Evolutionary conservation across 2,113 vertebrate species (phyloP), one percentile per base, ranked within the genome.

Genomic region (Echinops telfairi): DNA sequence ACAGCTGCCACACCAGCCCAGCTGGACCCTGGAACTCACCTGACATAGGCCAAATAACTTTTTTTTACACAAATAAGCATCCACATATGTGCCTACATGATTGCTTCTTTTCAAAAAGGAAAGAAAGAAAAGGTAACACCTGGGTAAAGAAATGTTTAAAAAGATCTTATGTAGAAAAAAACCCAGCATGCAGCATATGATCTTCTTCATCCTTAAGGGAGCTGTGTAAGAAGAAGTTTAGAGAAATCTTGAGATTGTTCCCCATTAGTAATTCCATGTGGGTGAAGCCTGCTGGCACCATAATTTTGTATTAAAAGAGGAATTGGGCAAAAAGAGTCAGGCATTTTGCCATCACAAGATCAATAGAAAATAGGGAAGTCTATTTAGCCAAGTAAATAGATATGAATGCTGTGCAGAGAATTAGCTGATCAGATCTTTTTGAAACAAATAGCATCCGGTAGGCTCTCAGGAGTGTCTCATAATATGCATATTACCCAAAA

Each of bases 1-100:
- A 89, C 89, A 94, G 81, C 91, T 94, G 80, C 94, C 89, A 95
- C 73, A 88, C 22, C 47, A 96, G 75, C 29, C 93, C 90, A 94
- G 95, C 85, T 94, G 75, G 88, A 95, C 76, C 76, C 62, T 88
- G 87, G 16, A 91, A 95, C 84, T 91, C 89, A 40, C 47, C 85
- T 86, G 62, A 95, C 43, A 83, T 25, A 64, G 8, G 40, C n/a
- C 71, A 47, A 94, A 80, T 82, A 93, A 77, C 73, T 92, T 95
- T 36, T 92, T 94, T 97, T 53, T 12, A 53, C 68, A 91, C 47
- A 85, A 89, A 89, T 71, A 94, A 66, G 23, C 60, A 88, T 83
- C 70, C 33, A 57, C 79, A 93, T 90, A 83, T 93, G 64, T 93
- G 40, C 38, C 62, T 86, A 83, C 38, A 76, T 43, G 16, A 91